Conservation (phyloP, 2,113 vertebrate genomes). For the Corapipo altera region DNA sequence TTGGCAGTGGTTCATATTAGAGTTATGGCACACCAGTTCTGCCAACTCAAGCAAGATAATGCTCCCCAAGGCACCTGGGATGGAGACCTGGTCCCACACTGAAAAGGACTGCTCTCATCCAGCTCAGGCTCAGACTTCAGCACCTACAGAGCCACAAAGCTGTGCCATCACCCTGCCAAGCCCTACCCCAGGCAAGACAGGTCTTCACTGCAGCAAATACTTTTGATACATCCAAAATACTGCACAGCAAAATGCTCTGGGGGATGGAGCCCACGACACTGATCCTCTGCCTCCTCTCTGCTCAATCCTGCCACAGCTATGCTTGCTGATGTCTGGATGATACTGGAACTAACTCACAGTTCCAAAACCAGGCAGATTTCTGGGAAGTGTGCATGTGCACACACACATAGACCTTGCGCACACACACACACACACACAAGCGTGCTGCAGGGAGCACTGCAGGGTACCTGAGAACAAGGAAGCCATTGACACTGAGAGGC, state of each 20-base stretch:
- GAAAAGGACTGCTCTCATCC: neutral
- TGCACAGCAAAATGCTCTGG: neutral
- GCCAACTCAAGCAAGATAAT: neutral
- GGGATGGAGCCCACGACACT: neutral
- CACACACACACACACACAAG: neutral
- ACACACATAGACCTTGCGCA: conserved; percentile 11
- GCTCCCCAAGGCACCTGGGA: neutral
- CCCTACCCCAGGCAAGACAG: neutral
- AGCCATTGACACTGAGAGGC: conserved; percentile 90
- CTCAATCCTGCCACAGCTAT: neutral
- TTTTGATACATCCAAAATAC: neutral
- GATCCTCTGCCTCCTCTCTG: neutral
- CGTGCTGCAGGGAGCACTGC: conserved; percentile 2
- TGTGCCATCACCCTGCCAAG: neutral
- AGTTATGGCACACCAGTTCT: neutral
- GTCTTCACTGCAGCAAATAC: neutral
- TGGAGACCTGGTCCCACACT: neutral
- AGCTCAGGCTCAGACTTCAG: neutral
- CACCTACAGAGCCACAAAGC: neutral
- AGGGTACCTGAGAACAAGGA: conserved; percentile 89
- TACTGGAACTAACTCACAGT: neutral
- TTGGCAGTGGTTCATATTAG: neutral
- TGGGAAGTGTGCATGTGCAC: conserved; percentile 8
- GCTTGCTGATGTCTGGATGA: neutral
- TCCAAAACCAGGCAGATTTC: neutral